phyloP scores from a whole-genome alignment of 1,140 invertebrate genomes.

The Bombyx mandarina region DNA sequence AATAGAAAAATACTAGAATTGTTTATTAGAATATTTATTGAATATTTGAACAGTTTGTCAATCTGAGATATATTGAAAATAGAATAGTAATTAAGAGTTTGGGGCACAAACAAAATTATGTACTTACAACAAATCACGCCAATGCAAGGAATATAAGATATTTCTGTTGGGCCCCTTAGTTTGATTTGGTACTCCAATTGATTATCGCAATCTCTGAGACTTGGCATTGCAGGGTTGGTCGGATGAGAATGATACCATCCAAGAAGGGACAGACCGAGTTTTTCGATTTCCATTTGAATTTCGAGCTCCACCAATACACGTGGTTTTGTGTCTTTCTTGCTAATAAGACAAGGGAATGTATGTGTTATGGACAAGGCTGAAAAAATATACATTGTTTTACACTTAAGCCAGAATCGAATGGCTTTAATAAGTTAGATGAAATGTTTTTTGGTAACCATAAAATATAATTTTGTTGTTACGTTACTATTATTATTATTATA shows the following conservation, averaged over 20 bases:
- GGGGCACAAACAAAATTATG: neutral
- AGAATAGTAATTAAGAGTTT: neutral
- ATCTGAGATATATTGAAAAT: constrained; percentile 3
- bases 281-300: constrained; percentile 87
- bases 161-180: constrained; percentile 91
- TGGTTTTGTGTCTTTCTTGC: constrained; percentile 82
- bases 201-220: constrained; percentile 89
- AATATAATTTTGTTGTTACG: no score
- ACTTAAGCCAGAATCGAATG: no score
- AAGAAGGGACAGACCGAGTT: constrained; percentile 84
- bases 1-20: no score
- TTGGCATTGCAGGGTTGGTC: constrained; percentile 87
- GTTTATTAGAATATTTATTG: no score
- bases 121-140: constrained; percentile 90
- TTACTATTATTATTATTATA: no score
- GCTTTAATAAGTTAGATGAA: no score
- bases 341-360: constrained; percentile 90
- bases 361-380: constrained; percentile 88
- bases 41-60: neutral
- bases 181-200: constrained; percentile 96
- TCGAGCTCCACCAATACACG: constrained; percentile 82
- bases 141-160: constrained; percentile 92
- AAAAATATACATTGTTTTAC: constrained; percentile 28
- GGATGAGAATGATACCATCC: constrained; percentile 99
- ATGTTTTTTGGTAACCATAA: no score